Percentiles rank a stretch among this genome's conserved stretches.
These are phyloP conservation scores for Metalampra italica DNA, from an alignment of 2,888 invertebrate genomes.

Conservation along the genomic window DNA sequence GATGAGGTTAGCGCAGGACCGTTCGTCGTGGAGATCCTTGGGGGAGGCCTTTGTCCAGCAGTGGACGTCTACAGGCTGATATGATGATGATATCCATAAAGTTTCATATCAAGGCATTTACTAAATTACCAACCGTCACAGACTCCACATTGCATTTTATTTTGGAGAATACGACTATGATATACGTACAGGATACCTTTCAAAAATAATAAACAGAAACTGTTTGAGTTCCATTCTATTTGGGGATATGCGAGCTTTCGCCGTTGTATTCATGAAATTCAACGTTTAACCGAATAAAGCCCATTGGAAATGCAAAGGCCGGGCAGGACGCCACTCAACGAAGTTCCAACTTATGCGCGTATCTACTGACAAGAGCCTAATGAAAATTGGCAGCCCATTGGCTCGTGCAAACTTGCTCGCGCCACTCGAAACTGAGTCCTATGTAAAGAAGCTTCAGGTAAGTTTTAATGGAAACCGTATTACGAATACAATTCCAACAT, in stretches of 20 bases:
- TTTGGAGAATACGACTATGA: no score
- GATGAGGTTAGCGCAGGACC: no score
- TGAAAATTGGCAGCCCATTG: slow-evolving; percentile 71
- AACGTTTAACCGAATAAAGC: slow-evolving; percentile 43
- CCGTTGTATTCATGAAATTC: slow-evolving; percentile 44
- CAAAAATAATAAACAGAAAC: no score
- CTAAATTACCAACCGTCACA: no score
- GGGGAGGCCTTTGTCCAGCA: no score
- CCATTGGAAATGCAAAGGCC: slow-evolving; percentile 45
- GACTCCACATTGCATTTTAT: no score
- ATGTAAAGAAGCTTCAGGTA: slow-evolving; percentile 1
- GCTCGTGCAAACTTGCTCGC: slow-evolving; percentile 49
- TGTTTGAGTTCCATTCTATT: no score
- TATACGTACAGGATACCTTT: no score
- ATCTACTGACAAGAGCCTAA: slow-evolving; percentile 50
- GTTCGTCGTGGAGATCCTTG: no score
- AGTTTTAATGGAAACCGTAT: background rate
- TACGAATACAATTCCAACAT: background rate
- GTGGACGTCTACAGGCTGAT: no score
- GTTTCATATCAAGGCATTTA: no score
- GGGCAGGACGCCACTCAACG: slow-evolving; percentile 39
- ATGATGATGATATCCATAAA: no score
- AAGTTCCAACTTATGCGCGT: slow-evolving; percentile 44
- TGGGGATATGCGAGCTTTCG: background rate
- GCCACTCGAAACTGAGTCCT: slow-evolving; percentile 15